These are phyloP conservation scores for Malurus cyaneus DNA, from an alignment of 2,113 vertebrate species.

Conservation along the genomic window DNA sequence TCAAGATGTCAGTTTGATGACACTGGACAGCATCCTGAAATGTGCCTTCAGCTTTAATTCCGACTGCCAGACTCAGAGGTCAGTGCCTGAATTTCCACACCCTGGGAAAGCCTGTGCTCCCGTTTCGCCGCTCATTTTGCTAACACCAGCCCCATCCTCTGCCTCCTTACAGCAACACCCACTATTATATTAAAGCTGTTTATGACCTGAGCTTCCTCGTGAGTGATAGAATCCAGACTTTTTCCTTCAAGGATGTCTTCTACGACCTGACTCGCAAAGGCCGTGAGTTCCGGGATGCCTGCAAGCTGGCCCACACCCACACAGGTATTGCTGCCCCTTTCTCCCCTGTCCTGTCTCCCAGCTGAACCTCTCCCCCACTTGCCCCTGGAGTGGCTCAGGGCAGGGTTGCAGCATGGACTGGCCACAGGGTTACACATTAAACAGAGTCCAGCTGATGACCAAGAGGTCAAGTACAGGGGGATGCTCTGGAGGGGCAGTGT, in stretches of 20 bases:
- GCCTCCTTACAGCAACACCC: slow-evolving; percentile 63
- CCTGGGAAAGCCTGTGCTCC: not conserved
- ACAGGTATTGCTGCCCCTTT: slow-evolving; percentile 72
- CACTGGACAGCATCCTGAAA: slow-evolving; percentile 87
- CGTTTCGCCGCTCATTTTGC: not conserved
- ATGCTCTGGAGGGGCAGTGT: not conserved
- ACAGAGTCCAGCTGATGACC: not conserved
- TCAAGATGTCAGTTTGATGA: slow-evolving; percentile 84
- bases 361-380: not conserved
- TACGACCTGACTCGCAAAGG: slow-evolving; percentile 77
- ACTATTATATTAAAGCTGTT: slow-evolving; percentile 81
- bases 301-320: slow-evolving; percentile 73
- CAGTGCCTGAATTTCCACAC: slow-evolving; percentile 1
- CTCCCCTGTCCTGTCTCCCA: not conserved
- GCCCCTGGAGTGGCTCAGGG: not conserved
- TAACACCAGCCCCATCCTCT: not conserved
- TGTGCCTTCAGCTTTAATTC: slow-evolving; percentile 83
- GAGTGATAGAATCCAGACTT: slow-evolving; percentile 43
- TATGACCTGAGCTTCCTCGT: slow-evolving; percentile 74
- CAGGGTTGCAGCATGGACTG: not conserved
- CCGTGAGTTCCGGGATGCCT: slow-evolving; percentile 66
- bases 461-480: accelerated
- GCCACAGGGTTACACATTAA: not conserved
- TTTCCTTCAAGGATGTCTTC: slow-evolving; percentile 76
- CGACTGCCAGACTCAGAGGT: slow-evolving; percentile 81